Percentiles rank a stretch among this genome's conserved stretches.
Conservation (phyloP, 2,797 vertebrate genomes). For the Sebastiscus albofasciatus region DNA sequence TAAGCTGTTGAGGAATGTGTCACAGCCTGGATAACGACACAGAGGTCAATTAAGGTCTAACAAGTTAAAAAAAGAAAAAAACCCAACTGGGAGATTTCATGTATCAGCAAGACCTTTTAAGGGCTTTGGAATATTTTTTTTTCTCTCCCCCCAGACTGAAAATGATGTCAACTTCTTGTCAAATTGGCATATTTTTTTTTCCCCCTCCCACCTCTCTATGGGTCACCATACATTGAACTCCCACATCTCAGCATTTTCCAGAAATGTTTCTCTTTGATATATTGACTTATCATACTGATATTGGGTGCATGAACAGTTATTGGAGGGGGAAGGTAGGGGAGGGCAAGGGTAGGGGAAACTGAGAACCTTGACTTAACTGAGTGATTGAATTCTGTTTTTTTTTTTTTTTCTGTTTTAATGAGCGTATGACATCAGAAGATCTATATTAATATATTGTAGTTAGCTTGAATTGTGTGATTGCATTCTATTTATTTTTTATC, state of each 20-base stretch:
- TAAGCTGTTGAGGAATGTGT: constrained; percentile 57
- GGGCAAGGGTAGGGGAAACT: constrained; percentile 49
- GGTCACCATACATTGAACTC: constrained; percentile 63
- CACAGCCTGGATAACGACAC: constrained; percentile 38
- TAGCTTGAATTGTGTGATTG: constrained; percentile 90
- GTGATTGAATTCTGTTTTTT: constrained; percentile 77
- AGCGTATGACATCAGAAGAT: constrained; percentile 88
- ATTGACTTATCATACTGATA: constrained; percentile 80
- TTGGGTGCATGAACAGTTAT: constrained; percentile 80
- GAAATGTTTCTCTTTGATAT: constrained; percentile 79
- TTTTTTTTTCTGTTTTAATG: constrained; percentile 78
- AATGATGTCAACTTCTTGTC: constrained; percentile 72
- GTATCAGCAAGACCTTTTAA: constrained; percentile 66
- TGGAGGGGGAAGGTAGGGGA: constrained; percentile 45
- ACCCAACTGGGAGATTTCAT: constrained; percentile 28
- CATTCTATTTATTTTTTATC: constrained; percentile 89
- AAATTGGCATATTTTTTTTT: constrained; percentile 57
- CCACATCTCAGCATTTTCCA: constrained; percentile 73
- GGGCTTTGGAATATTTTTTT: constrained; percentile 62
- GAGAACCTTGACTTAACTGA: constrained; percentile 77
- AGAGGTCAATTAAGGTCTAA: constrained; percentile 39
- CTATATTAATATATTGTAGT: constrained; percentile 94
- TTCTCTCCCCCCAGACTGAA: constrained; percentile 54
- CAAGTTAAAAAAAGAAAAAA: constrained; percentile 1
- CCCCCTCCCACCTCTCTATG: constrained; percentile 19